These are phyloP conservation scores for Crocidura indochinensis DNA, from an alignment of 2,797 vertebrate species.

Conservation along the genomic window DNA sequence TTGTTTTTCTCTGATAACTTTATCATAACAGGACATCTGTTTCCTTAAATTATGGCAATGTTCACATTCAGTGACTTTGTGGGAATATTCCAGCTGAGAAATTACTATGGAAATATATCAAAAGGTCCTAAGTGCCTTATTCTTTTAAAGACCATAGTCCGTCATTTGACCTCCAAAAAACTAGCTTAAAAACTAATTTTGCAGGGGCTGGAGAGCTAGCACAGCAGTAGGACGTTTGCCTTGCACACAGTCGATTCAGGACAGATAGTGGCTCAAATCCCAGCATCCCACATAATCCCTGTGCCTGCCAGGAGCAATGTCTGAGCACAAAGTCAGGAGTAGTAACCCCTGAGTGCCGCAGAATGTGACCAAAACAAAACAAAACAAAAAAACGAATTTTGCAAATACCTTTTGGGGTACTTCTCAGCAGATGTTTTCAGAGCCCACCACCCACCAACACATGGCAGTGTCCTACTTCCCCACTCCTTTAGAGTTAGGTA, in stretches of 20 bases:
- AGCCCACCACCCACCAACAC: too few relatives aligned
- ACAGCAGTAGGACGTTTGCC: too few relatives aligned
- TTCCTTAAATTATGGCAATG: background rate
- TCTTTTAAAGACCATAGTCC: conserved; percentile 2
- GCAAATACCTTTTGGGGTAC: background rate
- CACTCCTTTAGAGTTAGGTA: background rate
- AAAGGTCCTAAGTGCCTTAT: background rate
- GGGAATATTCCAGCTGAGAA: background rate
- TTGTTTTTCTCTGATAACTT: conserved; percentile 28
- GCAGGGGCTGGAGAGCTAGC: background rate
- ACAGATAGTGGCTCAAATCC: too few relatives aligned
- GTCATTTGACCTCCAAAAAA: conserved; percentile 7
- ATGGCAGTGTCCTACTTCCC: background rate
- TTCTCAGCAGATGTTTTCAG: background rate
- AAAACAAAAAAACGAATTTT: background rate
- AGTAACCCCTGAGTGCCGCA: too few relatives aligned
- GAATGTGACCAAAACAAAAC: too few relatives aligned
- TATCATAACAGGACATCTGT: background rate
- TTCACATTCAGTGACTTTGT: background rate
- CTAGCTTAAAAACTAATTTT: background rate
- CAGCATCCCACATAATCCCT: too few relatives aligned
- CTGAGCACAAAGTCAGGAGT: too few relatives aligned
- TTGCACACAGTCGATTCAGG: too few relatives aligned
- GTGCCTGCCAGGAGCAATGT: too few relatives aligned
- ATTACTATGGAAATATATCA: background rate